Evolutionary conservation across 2,888 invertebrate genomes (phyloP), one percentile per base, ranked within the genome.

Genomic region (Cremastinae sp.): DNA sequence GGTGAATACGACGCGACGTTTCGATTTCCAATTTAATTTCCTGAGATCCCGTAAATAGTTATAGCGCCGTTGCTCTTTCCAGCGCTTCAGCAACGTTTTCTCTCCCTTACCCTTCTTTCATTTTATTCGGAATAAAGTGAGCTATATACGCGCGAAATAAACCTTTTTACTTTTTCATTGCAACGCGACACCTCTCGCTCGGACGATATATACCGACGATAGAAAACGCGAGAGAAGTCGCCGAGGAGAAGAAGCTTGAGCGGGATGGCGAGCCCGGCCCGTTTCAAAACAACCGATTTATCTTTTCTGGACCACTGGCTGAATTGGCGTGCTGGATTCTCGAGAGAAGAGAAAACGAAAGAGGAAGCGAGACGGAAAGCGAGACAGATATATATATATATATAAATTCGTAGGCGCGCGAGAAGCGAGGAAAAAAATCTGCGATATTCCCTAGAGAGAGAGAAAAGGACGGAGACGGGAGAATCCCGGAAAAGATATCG

Each of bases 221-320:
- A 65, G 59, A 61, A 75, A 71, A 20, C 70, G 54, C 49, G 49
- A 62, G 61, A n/a, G 69, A 61, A 45, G 38, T 47, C 69, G 47
- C 28, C 22, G 8, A 3, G 18, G 18, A 38, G 28, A 20, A 68
- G 58, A 49, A 47, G 58, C 47, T 47, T 38, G 34, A 47, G 38
- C 9, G 28, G 22, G 53, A 22, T 9, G 18, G 78, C 81, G 81
- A 12, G 54, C 5, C 22, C 65, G 41, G 59, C 36, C 45, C 59
- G 49, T 81, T 82, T 83, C 82, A 84, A 87, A 87, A 87, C 86
- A 88, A 88, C 80, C 85, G 83, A 88, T 88, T 86, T 86, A 85
- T 88, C 86, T 86, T 88, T 85, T 85, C 84, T 83, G 83, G 84
- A 82, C 84, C 83, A 81, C 78, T 83, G 85, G 79, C 81, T 84